phyloP scores from a whole-genome alignment of 2,797 vertebrate genomes.

The Apogon talboti region DNA sequence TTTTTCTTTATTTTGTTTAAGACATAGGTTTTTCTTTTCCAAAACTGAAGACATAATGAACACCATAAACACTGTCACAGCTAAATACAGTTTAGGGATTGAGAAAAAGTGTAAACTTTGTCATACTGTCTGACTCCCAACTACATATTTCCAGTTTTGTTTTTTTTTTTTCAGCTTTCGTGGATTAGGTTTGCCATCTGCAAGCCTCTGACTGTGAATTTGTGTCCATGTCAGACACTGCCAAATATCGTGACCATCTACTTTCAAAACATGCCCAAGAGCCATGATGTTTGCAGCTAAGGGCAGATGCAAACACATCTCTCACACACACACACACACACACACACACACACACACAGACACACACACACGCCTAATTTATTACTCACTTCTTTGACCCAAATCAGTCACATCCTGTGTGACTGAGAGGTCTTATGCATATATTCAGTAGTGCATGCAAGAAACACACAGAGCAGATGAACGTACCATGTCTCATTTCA shows the following conservation, averaged over 20 bases:
- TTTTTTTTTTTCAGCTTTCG: slow-evolving; percentile 19
- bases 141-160: slow-evolving; percentile 33
- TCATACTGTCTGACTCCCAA: slow-evolving; percentile 40
- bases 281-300: slow-evolving; percentile 53
- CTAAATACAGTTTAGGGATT: neutral
- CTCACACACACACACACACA: slow-evolving; percentile 23
- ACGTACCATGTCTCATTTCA: slow-evolving; percentile 28
- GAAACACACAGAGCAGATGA: slow-evolving; percentile 43
- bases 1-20: too few relatives aligned
- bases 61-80: too few relatives aligned
- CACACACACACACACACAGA: slow-evolving; percentile 60
- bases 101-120: slow-evolving; percentile 26
- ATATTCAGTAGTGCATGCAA: slow-evolving; percentile 56
- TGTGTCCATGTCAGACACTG: slow-evolving; percentile 60
- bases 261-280: slow-evolving; percentile 48
- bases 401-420: slow-evolving; percentile 78
- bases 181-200: slow-evolving; percentile 54
- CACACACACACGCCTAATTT: slow-evolving; percentile 69
- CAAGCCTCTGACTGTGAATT: slow-evolving; percentile 53
- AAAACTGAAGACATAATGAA: too few relatives aligned
- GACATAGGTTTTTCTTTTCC: too few relatives aligned
- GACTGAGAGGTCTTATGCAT: slow-evolving; percentile 55
- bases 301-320: slow-evolving; percentile 53
- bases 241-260: slow-evolving; percentile 58
- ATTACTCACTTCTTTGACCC: slow-evolving; percentile 79